Percentiles rank a stretch among this genome's conserved stretches.
Conservation (phyloP, 2,113 vertebrate species). For the Rafetus swinhoei region DNA sequence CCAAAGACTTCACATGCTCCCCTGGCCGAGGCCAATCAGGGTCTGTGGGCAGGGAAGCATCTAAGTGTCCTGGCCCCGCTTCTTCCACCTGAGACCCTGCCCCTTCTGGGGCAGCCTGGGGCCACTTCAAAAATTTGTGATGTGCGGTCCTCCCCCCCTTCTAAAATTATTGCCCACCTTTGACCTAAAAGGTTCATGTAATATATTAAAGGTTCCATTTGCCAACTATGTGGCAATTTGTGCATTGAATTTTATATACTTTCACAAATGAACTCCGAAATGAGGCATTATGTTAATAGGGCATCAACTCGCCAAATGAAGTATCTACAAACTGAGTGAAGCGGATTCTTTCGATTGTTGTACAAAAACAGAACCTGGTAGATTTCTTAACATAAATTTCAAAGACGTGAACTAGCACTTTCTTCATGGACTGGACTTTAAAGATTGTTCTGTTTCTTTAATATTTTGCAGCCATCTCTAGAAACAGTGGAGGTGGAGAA, state of each 20-base stretch:
- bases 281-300: background rate
- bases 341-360: background rate
- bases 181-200: background rate
- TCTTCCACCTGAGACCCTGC: too few relatives aligned
- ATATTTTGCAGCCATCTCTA: conserved; percentile 31
- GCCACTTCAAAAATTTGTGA: too few relatives aligned
- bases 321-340: background rate
- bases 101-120: too few relatives aligned
- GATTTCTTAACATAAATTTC: background rate
- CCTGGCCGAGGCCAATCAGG: too few relatives aligned
- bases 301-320: background rate
- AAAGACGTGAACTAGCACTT: background rate
- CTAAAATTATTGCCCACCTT: too few relatives aligned
- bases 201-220: background rate
- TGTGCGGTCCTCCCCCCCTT: too few relatives aligned
- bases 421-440: background rate
- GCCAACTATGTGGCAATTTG: background rate
- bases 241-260: background rate
- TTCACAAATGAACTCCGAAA: background rate
- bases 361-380: background rate
- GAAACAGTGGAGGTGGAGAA: conserved; percentile 60
- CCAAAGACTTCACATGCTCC: too few relatives aligned
- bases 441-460: background rate
- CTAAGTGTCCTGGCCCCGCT: too few relatives aligned
- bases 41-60: too few relatives aligned